phyloP scores from a whole-genome alignment of 2,113 vertebrate species.

The Petromus typicus region DNA sequence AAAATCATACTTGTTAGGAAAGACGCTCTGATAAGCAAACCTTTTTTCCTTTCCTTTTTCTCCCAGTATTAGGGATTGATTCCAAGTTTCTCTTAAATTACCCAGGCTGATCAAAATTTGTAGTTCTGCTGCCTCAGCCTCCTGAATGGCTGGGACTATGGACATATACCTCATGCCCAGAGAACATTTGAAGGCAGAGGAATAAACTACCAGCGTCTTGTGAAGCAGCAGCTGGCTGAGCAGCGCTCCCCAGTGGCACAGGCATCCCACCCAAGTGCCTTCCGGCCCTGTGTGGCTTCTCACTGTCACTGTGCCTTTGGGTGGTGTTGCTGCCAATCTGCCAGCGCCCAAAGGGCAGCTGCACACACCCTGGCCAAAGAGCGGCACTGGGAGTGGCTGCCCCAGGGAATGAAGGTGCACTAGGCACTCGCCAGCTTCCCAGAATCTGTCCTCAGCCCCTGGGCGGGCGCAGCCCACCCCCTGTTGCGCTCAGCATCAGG shows the following conservation, averaged over 20 bases:
- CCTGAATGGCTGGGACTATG: background rate
- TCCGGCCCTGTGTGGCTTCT: background rate
- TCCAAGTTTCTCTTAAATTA: background rate
- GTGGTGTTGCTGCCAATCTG: background rate
- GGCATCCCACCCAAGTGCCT: too few relatives aligned
- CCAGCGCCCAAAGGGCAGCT: background rate
- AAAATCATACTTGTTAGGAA: background rate
- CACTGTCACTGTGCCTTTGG: background rate
- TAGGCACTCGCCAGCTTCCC: background rate
- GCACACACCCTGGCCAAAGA: too few relatives aligned
- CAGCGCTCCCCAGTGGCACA: too few relatives aligned
- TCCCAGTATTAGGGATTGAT: background rate
- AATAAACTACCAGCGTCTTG: background rate
- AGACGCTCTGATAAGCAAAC: background rate
- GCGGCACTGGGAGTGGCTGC: too few relatives aligned
- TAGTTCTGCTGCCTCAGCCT: background rate
- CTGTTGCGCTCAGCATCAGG: background rate
- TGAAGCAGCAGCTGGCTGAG: too few relatives aligned
- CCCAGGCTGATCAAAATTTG: background rate
- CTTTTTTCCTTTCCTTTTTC: background rate
- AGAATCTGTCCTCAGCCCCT: background rate
- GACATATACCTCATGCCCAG: background rate
- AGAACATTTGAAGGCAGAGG: background rate
- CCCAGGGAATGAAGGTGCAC: too few relatives aligned
- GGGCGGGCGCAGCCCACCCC: too few relatives aligned